Conservation (phyloP, 2,888 invertebrate genomes). For the Apotomis capreana region DNA sequence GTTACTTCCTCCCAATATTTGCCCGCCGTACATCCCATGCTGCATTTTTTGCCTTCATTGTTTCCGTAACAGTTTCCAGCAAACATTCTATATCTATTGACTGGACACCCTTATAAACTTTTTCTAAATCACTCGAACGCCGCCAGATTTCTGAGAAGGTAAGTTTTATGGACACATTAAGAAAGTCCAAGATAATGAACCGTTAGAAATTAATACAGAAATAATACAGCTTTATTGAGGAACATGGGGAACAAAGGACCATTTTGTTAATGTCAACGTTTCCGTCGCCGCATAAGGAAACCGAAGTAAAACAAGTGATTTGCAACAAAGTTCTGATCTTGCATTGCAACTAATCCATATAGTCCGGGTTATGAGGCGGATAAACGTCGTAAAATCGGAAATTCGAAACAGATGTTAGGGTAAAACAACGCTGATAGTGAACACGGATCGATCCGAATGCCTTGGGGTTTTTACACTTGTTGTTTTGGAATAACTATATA, state of each 20-base stretch:
- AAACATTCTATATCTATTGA: conserved; percentile 62
- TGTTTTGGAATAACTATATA: background rate
- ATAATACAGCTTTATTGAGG: conserved; percentile 32
- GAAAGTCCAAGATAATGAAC: conserved; percentile 46
- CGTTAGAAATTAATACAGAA: conserved; percentile 37
- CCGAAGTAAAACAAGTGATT: conserved; percentile 65
- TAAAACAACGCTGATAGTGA: conserved; percentile 19
- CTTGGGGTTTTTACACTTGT: background rate
- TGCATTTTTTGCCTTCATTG: conserved; percentile 58
- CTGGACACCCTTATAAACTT: conserved; percentile 54
- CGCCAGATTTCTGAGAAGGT: conserved; percentile 41
- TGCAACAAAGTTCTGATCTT: conserved; percentile 55
- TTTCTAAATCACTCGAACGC: conserved; percentile 41
- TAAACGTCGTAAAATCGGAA: conserved; percentile 39
- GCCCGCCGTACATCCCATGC: conserved; percentile 48
- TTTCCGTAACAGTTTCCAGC: conserved; percentile 59
- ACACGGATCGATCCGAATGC: background rate
- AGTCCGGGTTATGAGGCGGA: conserved; percentile 27
- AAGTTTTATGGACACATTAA: conserved; percentile 39
- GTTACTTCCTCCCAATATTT: conserved; percentile 34
- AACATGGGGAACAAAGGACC: conserved; percentile 67
- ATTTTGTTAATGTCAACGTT: conserved; percentile 74
- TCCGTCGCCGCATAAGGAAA: conserved; percentile 70
- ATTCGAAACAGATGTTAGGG: conserved; percentile 36
- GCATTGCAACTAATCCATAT: conserved; percentile 34